A percentile compares a stretch with the other conserved stretches of the same genome.
Evolutionary conservation across 2,888 invertebrate genomes (phyloP).

Genomic region (Lacanobia oleracea): DNA sequence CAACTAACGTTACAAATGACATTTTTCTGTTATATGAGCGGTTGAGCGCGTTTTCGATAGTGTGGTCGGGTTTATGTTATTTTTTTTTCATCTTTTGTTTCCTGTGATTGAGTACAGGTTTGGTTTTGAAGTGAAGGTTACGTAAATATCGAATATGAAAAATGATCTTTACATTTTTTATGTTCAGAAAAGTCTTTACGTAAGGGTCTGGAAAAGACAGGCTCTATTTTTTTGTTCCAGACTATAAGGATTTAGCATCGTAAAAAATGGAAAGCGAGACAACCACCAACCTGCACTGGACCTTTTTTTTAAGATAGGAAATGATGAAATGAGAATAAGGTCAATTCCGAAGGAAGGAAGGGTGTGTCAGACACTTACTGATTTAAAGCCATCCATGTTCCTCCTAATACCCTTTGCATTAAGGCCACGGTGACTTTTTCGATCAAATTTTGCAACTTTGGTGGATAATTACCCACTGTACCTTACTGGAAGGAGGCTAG

Average conservation of each 20-base stretch:
- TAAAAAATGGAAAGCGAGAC: neutral
- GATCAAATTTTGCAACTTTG: too few species aligned
- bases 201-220: too few species aligned
- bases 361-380: too few species aligned
- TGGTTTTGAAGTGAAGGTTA: conserved; percentile 26
- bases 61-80: conserved; percentile 31
- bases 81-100: conserved; percentile 39
- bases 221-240: neutral
- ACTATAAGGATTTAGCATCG: neutral
- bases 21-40: conserved; percentile 56
- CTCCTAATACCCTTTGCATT: too few species aligned
- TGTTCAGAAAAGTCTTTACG: neutral
- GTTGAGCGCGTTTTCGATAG: conserved; percentile 36
- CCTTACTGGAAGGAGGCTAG: too few species aligned
- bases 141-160: conserved; percentile 3
- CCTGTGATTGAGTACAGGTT: conserved; percentile 21
- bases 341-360: too few species aligned
- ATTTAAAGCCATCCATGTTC: too few species aligned
- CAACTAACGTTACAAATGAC: conserved; percentile 54
- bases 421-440: too few species aligned
- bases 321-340: too few species aligned
- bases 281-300: too few species aligned
- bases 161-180: neutral
- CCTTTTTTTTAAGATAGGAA: too few species aligned
- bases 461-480: too few species aligned